These are phyloP conservation scores for Holothuria glaberrima DNA, from an alignment of 35 echinoderm and acorn worm genomes.

Conservation along the genomic window DNA sequence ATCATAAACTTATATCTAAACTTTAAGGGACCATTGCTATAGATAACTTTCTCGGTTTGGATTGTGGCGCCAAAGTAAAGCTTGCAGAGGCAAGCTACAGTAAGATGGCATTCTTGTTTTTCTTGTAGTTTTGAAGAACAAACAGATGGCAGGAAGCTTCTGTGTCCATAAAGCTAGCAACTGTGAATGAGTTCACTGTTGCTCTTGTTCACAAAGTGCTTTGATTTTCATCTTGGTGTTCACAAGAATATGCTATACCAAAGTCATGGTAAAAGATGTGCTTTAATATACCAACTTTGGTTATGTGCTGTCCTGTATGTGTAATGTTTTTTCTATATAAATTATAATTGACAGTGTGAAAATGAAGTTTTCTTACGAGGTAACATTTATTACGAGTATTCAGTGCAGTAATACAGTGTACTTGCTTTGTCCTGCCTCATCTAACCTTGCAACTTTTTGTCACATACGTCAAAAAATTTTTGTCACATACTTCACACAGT, in stretches of 20 bases:
- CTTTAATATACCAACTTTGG: neutral
- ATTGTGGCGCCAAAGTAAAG: neutral
- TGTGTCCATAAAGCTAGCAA: no score
- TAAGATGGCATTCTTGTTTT: neutral
- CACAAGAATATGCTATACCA: no score
- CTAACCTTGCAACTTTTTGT: neutral
- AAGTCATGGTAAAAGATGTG: neutral
- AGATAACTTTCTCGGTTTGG: neutral
- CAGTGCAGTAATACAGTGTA: neutral
- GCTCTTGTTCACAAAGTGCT: no score
- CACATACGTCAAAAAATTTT: constrained; percentile 1
- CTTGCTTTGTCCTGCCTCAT: constrained; percentile 2
- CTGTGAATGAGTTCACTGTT: no score
- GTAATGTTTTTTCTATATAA: constrained; percentile 14
- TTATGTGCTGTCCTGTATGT: neutral
- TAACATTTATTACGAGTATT: neutral
- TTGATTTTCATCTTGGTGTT: no score
- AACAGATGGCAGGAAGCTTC: no score
- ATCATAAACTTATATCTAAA: neutral
- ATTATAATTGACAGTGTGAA: constrained; percentile 15
- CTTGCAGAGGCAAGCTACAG: neutral
- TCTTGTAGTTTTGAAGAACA: no score
- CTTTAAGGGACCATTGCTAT: neutral
- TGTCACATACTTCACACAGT: neutral
- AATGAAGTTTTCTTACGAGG: neutral